Evolutionary conservation across 2,113 vertebrate species (phyloP).

Genomic region (Crotalus helleri): DNA sequence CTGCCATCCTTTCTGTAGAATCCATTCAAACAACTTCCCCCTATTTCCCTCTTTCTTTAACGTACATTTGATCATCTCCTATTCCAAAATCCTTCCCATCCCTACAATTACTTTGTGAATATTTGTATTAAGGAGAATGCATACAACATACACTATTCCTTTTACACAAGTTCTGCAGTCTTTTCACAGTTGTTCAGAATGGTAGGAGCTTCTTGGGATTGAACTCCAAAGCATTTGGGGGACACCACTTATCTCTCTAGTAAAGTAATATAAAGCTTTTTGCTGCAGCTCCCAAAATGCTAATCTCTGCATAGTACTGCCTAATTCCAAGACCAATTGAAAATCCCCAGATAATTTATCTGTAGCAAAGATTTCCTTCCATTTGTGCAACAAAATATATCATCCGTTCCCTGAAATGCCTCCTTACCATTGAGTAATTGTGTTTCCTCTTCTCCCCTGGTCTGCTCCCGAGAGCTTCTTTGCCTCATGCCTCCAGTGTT

Average conservation of each 20-base stretch:
- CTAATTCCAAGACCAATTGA: not conserved
- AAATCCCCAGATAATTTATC: not conserved
- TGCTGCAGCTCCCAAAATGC: not conserved
- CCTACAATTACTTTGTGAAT: not conserved
- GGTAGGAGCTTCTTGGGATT: not conserved
- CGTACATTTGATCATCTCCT: too few species aligned
- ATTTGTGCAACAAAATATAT: not conserved
- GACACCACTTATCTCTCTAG: not conserved
- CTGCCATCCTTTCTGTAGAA: too few species aligned
- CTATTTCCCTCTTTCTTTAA: too few species aligned
- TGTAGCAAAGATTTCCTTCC: not conserved
- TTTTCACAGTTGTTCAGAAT: not conserved
- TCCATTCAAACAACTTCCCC: too few species aligned
- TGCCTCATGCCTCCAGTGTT: conserved; percentile 36
- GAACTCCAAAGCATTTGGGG: not conserved
- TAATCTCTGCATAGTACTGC: not conserved
- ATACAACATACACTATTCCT: not conserved
- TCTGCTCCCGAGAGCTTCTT: conserved; percentile 46
- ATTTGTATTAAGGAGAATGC: not conserved
- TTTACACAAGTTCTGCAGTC: not conserved
- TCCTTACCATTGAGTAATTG: not conserved
- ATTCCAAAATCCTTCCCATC: too few species aligned
- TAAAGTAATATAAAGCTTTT: not conserved
- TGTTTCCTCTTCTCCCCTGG: conserved; percentile 57
- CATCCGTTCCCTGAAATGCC: not conserved